Conservation (phyloP, 2,888 invertebrate species). For the Caenorhabditis virilis region DNA sequence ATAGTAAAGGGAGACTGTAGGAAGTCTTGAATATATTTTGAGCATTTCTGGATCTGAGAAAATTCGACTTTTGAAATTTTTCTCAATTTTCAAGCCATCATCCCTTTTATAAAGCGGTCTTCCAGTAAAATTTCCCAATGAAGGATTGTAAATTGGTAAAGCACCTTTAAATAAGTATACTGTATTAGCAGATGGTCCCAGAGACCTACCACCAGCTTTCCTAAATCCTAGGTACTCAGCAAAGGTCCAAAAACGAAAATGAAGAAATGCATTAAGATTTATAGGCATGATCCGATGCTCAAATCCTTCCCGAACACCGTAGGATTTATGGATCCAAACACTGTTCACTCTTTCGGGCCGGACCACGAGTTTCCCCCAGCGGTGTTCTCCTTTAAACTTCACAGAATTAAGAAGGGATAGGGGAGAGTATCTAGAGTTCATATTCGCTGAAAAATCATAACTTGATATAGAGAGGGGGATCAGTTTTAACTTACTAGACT, state of each 20-base stretch:
- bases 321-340: constrained; percentile 62
- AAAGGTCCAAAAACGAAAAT: constrained; percentile 46
- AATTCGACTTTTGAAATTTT: constrained; percentile 23
- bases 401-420: constrained; percentile 18
- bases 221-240: too few species aligned
- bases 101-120: too few species aligned
- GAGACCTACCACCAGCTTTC: too few species aligned
- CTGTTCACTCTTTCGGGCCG: constrained; percentile 53
- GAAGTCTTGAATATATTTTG: constrained; percentile 45
- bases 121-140: too few species aligned
- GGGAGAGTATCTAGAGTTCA: constrained; percentile 16
- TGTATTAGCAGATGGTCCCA: too few species aligned
- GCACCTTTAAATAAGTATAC: too few species aligned
- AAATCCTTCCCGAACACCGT: constrained; percentile 29
- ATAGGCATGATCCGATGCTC: constrained; percentile 40
- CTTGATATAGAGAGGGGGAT: neutral
- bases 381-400: constrained; percentile 32
- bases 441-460: constrained; percentile 16
- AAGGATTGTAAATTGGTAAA: constrained; percentile 25
- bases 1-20: constrained; percentile 54
- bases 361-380: constrained; percentile 51
- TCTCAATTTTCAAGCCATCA: constrained; percentile 28
- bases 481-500: constrained; percentile 17
- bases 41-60: constrained; percentile 1
- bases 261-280: constrained; percentile 37